Base-by-base conservation (phyloP, 1,140 invertebrate genomes). In the Mylabris phalerata region DNA sequence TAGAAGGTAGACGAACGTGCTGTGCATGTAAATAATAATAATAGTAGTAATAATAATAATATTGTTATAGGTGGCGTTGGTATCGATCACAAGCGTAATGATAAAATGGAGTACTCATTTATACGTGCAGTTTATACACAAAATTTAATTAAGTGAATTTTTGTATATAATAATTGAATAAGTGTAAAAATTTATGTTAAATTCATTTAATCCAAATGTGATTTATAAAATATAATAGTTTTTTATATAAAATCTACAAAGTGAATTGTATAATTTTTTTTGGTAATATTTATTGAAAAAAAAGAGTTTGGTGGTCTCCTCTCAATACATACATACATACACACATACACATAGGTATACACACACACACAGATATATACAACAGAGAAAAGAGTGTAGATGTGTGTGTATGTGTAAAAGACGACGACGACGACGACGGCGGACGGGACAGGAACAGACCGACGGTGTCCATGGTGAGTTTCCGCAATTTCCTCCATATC, bases 71-170 rank as follows among this genome's bases (percentile, higher is more conserved):
- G 59, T 65, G 69, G 64, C 69, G 65, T 61, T 42, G 55, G 63
- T 54, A 48, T 70, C 61, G 58, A 67, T 61, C 67, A 71, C 63
- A 71, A 72, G 71, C 70, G 67, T 71, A 73, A 72, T 72, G 70
- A 66, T 68, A 73, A 73, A 71, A 73, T 73, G 71, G 71, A 72
- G 71, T 72, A 65, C 68, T 65, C 65, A 66, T 69, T 68, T 70
- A 65, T 65, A 69, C 68, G 68, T 69, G 69, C 65, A 67, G 68
- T 71, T 67, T 66, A 64, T 69, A 70, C 66, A 67, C 67, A 67
- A 70, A 65, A 65, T 71, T 67, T 66, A 65, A 67, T 65, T 64
- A 66, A 67, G 52, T 64, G 63, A 70, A 57, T 67, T 64, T 46
- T 57, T 65, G 57, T 64, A 59, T 57, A 65, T 67, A 66, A 5